Conservation (phyloP, 2,113 vertebrate genomes). For the Junco hyemalis region DNA sequence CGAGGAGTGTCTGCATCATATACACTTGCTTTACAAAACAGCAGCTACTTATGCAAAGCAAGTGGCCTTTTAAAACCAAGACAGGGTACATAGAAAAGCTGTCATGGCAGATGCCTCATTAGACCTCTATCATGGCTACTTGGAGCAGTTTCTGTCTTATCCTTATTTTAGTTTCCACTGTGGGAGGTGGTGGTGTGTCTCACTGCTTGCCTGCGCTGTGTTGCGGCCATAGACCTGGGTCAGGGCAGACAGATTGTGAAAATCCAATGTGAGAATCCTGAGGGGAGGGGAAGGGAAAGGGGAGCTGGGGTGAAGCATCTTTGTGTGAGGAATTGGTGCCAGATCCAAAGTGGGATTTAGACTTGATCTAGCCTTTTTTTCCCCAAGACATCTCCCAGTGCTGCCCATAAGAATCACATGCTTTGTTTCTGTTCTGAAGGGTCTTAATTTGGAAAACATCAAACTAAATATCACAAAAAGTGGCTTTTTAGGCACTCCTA, state of each 20-base stretch:
- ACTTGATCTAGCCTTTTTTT: neutral
- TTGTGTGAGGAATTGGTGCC: fast-evolving
- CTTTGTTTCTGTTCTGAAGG: neutral
- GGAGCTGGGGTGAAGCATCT: neutral
- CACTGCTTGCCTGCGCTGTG: neutral
- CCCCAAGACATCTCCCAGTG: neutral
- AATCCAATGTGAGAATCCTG: neutral
- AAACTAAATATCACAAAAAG: neutral
- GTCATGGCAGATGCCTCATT: neutral
- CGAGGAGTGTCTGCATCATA: neutral
- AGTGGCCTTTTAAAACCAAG: constrained; percentile 22
- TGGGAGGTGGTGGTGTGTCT: neutral
- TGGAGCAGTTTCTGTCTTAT: neutral
- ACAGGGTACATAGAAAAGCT: neutral
- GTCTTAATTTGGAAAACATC: neutral
- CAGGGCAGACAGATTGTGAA: neutral
- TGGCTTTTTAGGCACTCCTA: neutral
- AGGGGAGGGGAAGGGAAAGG: neutral
- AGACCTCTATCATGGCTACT: neutral
- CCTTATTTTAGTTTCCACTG: neutral
- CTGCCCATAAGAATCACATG: neutral
- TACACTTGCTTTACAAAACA: constrained; percentile 16
- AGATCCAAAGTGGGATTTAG: neutral
- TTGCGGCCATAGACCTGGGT: neutral
- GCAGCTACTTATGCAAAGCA: neutral